Evolutionary conservation across 2,888 invertebrate genomes (phyloP).

Genomic region (Peribatodes rhomboidaria): DNA sequence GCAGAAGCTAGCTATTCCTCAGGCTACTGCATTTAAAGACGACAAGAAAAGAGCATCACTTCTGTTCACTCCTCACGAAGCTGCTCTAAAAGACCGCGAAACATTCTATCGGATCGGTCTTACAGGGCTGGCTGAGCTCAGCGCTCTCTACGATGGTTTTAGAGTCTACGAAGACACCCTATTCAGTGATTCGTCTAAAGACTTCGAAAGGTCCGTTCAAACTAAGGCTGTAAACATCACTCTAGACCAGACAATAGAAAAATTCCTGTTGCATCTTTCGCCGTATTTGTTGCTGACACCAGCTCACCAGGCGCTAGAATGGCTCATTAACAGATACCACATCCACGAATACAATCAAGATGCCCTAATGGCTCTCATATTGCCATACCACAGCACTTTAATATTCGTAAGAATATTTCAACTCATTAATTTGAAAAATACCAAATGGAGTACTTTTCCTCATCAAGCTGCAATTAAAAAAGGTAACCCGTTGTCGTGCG

Average conservation of each 20-base stretch:
- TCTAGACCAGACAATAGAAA: slow-evolving; percentile 91
- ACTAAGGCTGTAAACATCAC: slow-evolving; percentile 90
- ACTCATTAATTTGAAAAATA: slow-evolving; percentile 88
- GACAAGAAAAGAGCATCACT: slow-evolving; percentile 92
- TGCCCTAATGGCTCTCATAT: slow-evolving; percentile 91
- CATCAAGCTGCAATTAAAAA: not conserved
- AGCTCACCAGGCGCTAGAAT: slow-evolving; percentile 96
- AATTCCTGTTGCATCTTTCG: slow-evolving; percentile 93
- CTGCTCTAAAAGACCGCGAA: slow-evolving; percentile 93
- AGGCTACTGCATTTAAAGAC: slow-evolving; percentile 89
- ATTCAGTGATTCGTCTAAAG: slow-evolving; percentile 91
- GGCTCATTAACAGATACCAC: slow-evolving; percentile 96
- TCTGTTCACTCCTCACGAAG: slow-evolving; percentile 96
- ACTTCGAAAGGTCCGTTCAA: slow-evolving; percentile 93
- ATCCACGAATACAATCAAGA: slow-evolving; percentile 96
- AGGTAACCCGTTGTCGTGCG: slow-evolving; percentile 91
- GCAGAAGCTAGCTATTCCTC: slow-evolving; percentile 90
- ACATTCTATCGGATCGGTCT: slow-evolving; percentile 95
- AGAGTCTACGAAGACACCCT: slow-evolving; percentile 90
- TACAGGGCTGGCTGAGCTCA: slow-evolving; percentile 94
- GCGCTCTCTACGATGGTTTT: slow-evolving; percentile 90
- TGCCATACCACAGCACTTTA: slow-evolving; percentile 97
- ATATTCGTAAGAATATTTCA: slow-evolving; percentile 94
- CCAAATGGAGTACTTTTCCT: slow-evolving; percentile 84
- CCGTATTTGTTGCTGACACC: slow-evolving; percentile 96